Evolutionary conservation across 2,888 invertebrate genomes (phyloP), one percentile per base, ranked within the genome.

Genomic region (Tridacna gigas): DNA sequence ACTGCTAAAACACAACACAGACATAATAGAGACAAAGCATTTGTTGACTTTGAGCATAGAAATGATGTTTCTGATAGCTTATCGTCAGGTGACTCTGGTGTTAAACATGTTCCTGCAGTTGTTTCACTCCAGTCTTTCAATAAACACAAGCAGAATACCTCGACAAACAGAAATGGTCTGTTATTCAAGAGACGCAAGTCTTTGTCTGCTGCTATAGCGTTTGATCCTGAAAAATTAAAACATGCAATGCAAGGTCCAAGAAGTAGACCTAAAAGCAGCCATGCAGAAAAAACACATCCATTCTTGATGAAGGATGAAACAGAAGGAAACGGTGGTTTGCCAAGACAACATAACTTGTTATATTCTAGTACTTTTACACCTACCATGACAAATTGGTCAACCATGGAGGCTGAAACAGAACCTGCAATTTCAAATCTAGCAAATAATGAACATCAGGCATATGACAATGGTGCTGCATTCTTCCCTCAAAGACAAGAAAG

Each of bases 181-280:
- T 25, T 71, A 51, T 71, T 22, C 26, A 71, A 71, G 22, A 48
- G 71, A 51, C 48, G 71, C 5, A 71, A 51, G 22, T 71, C 71
- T 13, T 26, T 71, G 22, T 71, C 71, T 9, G 71, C 75, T 22
- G 63, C 61, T 11, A 75, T 75, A 22, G 61, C 71, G 11, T 71
- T 71, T 51, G 71, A 71, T 71, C 71, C 71, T 22, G 71, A 71
- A 51, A 71, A 26, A 26, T 25, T 71, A 15, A 71, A 51, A 48
- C 25, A 71, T 71, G 71, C 71, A 22, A 71, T 71, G 11, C 71
- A 71, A 26, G 71, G 71, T 15, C 71, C 71, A 22, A 48, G 71
- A 26, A 48, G 71, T 51, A 48, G 71, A 48, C 71, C 71, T 26
- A 71, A 71, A 13, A 71, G 71, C 45, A 63, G 47, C 20, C 63